phyloP scores from a whole-genome alignment of 2,113 vertebrate species.

The Coturnix japonica region DNA sequence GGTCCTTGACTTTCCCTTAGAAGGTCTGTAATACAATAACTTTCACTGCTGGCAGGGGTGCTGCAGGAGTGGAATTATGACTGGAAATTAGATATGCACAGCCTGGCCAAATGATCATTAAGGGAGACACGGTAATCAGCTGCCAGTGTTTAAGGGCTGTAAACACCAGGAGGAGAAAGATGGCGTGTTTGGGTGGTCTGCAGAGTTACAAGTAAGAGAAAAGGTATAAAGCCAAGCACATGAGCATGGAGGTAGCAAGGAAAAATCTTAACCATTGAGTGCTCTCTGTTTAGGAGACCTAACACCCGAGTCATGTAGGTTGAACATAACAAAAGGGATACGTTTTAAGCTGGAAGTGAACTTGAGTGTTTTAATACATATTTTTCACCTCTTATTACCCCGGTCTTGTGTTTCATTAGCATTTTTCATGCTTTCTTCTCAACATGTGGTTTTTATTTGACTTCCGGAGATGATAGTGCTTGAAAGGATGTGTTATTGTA shows the following conservation, averaged over 20 bases:
- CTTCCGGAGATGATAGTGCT: conserved; percentile 28
- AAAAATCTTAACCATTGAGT: not conserved
- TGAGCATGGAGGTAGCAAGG: not conserved
- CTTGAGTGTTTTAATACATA: conserved; percentile 20
- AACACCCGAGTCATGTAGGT: not conserved
- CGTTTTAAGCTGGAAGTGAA: conserved; percentile 23
- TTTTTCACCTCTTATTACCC: conserved; percentile 40
- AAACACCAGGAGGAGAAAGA: conserved; percentile 56
- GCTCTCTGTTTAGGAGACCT: not conserved
- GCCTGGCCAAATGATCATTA: conserved; percentile 65
- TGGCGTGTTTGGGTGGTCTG: conserved; percentile 60
- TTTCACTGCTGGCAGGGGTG: conserved; percentile 61
- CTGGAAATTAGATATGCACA: conserved; percentile 66
- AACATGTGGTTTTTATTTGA: conserved; percentile 44
- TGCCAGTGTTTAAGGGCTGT: conserved; percentile 60
- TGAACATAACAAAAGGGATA: not conserved
- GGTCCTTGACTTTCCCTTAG: not conserved
- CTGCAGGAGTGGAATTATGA: conserved; percentile 57
- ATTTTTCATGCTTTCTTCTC: conserved; percentile 50
- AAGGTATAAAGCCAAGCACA: conserved; percentile 26
- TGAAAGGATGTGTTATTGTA: conserved; percentile 41
- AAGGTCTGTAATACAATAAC: conserved; percentile 41
- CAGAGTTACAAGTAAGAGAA: not conserved
- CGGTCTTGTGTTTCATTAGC: conserved; percentile 32
- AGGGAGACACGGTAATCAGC: conserved; percentile 60